Evolutionary conservation across 2,797 vertebrate genomes (phyloP).

Genomic region (Chelon labrosus): DNA sequence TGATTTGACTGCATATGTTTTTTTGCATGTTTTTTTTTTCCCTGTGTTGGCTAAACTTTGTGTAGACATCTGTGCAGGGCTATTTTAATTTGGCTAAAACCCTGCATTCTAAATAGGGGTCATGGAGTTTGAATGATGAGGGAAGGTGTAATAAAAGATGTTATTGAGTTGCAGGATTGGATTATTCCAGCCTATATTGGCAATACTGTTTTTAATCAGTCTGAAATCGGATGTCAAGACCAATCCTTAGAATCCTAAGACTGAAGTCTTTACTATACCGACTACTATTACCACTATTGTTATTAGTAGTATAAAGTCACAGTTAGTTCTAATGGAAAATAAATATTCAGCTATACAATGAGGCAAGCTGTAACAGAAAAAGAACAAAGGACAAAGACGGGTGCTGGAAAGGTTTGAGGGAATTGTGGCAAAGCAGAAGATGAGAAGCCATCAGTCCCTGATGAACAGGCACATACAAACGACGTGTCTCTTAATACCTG

Average conservation of each 20-base stretch:
- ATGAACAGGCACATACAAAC: slow-evolving; percentile 27
- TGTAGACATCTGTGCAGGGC: background rate
- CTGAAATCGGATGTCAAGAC: background rate
- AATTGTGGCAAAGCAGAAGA: background rate
- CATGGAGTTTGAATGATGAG: background rate
- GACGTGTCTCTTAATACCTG: slow-evolving; percentile 40
- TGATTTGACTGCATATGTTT: too few species aligned
- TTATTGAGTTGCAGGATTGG: background rate
- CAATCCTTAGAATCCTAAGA: background rate
- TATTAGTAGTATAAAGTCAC: background rate
- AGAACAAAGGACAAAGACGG: slow-evolving; percentile 5
- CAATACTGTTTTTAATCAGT: too few species aligned
- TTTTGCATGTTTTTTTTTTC: too few species aligned
- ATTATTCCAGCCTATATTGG: background rate
- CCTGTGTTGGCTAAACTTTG: background rate
- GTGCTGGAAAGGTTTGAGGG: slow-evolving; percentile 9
- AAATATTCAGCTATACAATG: too few species aligned
- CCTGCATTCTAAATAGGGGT: too few species aligned
- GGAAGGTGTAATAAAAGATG: slow-evolving; percentile 12
- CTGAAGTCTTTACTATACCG: background rate
- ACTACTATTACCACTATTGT: background rate
- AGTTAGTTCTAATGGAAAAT: background rate
- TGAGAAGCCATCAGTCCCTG: slow-evolving; percentile 14
- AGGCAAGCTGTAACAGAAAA: too few species aligned
- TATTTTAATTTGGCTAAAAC: background rate